phyloP scores from a whole-genome alignment of 2,113 vertebrate species.

The Leucopsar rothschildi region DNA sequence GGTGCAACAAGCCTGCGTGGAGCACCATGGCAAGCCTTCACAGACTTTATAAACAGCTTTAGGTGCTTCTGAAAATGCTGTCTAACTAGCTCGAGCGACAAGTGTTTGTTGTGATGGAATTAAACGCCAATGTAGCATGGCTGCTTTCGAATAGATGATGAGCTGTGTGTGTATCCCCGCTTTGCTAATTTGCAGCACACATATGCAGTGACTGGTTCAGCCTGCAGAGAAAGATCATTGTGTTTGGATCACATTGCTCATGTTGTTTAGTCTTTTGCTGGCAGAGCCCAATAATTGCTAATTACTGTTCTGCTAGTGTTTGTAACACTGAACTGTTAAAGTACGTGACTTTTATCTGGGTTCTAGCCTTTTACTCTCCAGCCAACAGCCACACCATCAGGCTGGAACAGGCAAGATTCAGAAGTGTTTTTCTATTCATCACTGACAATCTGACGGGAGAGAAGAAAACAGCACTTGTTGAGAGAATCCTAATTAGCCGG shows the following conservation, averaged over 20 bases:
- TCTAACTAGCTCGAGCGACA: not conserved
- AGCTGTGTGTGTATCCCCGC: rapidly evolving
- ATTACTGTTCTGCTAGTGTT: not conserved
- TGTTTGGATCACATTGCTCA: not conserved
- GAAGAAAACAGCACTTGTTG: not conserved
- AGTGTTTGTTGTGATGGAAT: not conserved
- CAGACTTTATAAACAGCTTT: not conserved
- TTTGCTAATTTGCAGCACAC: not conserved
- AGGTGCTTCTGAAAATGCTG: not conserved
- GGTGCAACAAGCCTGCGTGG: not conserved
- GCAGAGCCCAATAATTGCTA: not conserved
- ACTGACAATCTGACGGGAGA: not conserved
- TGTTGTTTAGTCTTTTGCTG: not conserved
- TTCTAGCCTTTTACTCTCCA: not conserved
- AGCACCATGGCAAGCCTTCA: not conserved
- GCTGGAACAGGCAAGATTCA: not conserved
- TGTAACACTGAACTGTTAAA: not conserved
- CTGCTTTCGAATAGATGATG: not conserved
- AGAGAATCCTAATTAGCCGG: not conserved
- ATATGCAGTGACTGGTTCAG: not conserved
- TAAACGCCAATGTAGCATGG: not conserved
- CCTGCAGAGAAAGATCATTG: not conserved
- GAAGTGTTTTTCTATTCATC: not conserved
- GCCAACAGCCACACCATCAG: not conserved
- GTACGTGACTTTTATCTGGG: not conserved